Evolutionary conservation across 2,888 invertebrate species (phyloP).

Genomic region (Digitonthophagus gazella): DNA sequence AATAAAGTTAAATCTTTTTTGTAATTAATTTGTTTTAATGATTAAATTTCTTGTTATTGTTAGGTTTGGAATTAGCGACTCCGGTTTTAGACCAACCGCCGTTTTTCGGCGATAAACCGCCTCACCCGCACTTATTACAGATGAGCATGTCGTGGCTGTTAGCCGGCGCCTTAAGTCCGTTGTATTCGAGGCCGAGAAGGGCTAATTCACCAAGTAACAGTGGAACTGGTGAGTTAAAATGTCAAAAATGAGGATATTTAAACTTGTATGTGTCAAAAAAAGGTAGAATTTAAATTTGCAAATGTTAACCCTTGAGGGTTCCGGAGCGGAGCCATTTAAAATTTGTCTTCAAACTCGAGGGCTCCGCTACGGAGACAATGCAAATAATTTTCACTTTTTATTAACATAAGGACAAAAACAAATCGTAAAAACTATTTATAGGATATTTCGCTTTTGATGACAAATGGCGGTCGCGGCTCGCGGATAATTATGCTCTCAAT

Average conservation of each 20-base stretch:
- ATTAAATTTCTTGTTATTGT: background rate
- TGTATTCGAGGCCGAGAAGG: constrained; percentile 47
- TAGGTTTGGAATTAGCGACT: constrained; percentile 67
- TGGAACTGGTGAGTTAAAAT: constrained; percentile 40
- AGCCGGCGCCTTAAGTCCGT: constrained; percentile 48
- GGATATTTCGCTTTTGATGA: no score
- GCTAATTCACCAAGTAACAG: constrained; percentile 48
- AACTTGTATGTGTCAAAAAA: no score
- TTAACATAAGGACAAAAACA: no score
- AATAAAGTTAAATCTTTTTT: background rate
- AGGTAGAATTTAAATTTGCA: no score
- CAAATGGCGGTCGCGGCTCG: no score
- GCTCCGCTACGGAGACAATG: no score
- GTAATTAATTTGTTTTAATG: background rate
- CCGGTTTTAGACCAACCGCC: constrained; percentile 66
- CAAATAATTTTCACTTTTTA: no score
- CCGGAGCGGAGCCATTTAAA: no score
- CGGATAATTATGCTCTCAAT: no score
- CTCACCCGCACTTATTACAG: constrained; percentile 46
- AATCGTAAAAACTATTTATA: no score
- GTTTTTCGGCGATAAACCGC: constrained; percentile 47
- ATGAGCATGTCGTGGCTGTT: constrained; percentile 51
- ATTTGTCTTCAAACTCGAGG: no score
- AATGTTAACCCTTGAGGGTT: no score
- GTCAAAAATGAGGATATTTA: background rate